These are phyloP conservation scores for Lithosia quadra DNA, from an alignment of 2,888 invertebrate genomes.

Conservation along the genomic window DNA sequence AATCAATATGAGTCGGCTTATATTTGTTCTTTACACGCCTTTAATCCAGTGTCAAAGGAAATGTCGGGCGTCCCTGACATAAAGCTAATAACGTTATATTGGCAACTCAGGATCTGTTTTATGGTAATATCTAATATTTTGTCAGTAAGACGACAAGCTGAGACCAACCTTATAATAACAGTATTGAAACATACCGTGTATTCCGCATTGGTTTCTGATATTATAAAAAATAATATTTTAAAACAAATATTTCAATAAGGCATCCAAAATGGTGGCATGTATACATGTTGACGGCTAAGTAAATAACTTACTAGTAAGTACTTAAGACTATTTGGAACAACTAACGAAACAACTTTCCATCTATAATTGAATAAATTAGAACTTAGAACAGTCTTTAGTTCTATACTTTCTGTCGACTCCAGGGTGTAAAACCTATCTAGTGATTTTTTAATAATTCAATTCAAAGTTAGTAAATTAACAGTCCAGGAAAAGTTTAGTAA, in stretches of 20 bases:
- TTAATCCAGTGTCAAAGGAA: slow-evolving; percentile 61
- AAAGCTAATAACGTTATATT: slow-evolving; percentile 60
- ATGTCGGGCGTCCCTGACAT: slow-evolving; percentile 52
- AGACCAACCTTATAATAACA: slow-evolving; percentile 37
- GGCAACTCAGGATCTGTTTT: slow-evolving; percentile 49
- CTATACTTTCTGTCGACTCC: no score
- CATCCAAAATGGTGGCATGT: neutral
- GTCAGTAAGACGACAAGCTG: slow-evolving; percentile 37
- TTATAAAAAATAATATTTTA: neutral
- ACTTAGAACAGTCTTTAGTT: no score
- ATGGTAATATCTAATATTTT: slow-evolving; percentile 54
- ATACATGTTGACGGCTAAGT: neutral
- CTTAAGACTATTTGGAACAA: no score
- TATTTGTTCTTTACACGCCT: slow-evolving; percentile 54
- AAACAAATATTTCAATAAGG: neutral
- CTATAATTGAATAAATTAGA: no score
- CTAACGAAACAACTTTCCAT: no score
- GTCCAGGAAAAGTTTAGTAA: no score
- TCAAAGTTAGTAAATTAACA: no score
- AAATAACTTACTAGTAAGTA: neutral
- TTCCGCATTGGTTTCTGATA: slow-evolving; percentile 16
- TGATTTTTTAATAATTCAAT: no score
- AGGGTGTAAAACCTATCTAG: no score
- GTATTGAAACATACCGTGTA: slow-evolving; percentile 35
- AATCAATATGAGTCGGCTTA: slow-evolving; percentile 45